These are phyloP conservation scores for Ceratina japonica DNA, from an alignment of 1,140 invertebrate species.

Conservation along the genomic window DNA sequence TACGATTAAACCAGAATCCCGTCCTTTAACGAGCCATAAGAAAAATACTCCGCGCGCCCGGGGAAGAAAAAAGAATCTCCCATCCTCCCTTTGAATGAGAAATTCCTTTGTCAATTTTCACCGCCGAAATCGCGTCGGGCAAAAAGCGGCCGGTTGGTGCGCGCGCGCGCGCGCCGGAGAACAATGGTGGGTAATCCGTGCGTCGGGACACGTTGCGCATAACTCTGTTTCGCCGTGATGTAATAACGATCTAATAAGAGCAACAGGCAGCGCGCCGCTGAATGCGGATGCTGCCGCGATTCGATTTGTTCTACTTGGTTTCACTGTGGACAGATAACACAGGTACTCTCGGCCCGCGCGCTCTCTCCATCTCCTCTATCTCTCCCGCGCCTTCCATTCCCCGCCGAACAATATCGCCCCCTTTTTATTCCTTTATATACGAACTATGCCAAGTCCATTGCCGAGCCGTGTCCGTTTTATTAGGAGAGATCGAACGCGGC, in stretches of 20 bases:
- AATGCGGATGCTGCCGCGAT: slow-evolving; percentile 39
- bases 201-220: slow-evolving; percentile 20
- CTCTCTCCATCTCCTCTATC: neutral
- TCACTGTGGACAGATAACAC: slow-evolving; percentile 41
- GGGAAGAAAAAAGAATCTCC: no score
- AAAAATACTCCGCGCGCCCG: no score
- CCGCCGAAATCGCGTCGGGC: no score
- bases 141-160: neutral
- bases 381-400: no score
- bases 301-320: slow-evolving; percentile 52
- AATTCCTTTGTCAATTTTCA: no score
- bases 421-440: neutral
- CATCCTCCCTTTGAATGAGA: no score
- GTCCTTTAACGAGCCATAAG: no score
- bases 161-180: neutral
- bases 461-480: neutral
- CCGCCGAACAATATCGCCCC: neutral
- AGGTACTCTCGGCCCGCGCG: neutral
- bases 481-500: no score
- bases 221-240: slow-evolving; percentile 35
- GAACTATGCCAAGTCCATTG: neutral
- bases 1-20: no score
- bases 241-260: slow-evolving; percentile 55
- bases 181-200: slow-evolving; percentile 41
- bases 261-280: slow-evolving; percentile 34